These are phyloP conservation scores for Todiramphus chloris DNA, from an alignment of 2,113 vertebrate genomes.

Conservation along the genomic window DNA sequence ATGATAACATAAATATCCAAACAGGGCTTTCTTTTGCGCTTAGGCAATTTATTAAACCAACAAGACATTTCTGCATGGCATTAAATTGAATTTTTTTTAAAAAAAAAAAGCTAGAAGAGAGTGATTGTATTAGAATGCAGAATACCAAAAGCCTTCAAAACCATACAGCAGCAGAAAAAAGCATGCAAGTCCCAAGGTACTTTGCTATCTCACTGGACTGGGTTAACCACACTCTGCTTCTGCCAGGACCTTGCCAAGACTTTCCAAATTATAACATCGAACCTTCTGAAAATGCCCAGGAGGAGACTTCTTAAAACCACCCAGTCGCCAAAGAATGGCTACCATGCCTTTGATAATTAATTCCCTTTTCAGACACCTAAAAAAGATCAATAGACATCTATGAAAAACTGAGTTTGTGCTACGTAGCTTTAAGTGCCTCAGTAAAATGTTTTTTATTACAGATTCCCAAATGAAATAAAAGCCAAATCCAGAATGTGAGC, in stretches of 20 bases:
- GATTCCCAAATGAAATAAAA: neutral
- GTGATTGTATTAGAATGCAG: neutral
- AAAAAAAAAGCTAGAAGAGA: neutral
- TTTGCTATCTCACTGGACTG: neutral
- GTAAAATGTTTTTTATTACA: neutral
- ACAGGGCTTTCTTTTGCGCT: neutral
- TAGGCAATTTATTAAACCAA: slow-evolving; percentile 20
- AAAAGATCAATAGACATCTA: neutral
- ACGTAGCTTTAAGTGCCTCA: neutral
- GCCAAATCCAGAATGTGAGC: neutral
- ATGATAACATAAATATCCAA: slow-evolving; percentile 7
- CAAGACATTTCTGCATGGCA: neutral
- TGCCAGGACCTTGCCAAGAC: neutral
- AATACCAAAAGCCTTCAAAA: neutral
- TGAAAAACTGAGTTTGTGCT: neutral
- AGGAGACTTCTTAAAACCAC: neutral
- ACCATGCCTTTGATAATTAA: rapidly evolving
- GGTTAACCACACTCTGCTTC: neutral
- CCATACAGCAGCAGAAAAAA: neutral
- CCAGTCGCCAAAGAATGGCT: neutral
- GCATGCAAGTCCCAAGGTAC: neutral
- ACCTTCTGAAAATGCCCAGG: neutral
- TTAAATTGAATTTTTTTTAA: neutral
- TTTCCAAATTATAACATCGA: neutral
- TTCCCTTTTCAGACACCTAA: neutral